phyloP scores from a whole-genome alignment of 2,888 invertebrate genomes.

The Odontomyia ornata region DNA sequence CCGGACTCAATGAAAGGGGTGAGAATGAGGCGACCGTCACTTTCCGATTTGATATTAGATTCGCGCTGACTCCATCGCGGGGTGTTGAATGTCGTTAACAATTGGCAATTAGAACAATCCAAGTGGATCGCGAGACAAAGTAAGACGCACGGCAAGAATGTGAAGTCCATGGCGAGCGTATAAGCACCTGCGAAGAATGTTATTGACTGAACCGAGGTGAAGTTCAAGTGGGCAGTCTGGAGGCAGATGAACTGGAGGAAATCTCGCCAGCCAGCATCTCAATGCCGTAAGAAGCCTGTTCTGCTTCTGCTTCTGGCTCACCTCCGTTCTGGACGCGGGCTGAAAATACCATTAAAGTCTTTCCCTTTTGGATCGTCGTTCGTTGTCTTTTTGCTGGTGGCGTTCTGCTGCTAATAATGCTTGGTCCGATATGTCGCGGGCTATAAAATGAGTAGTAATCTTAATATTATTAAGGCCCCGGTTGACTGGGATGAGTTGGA shows the following conservation, averaged over 20 bases:
- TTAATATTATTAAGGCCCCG: not conserved
- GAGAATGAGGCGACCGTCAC: slow-evolving; percentile 58
- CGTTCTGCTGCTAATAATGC: slow-evolving; percentile 3
- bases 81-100: slow-evolving; percentile 52
- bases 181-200: slow-evolving; percentile 44
- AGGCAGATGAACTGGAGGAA: slow-evolving; percentile 40
- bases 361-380: slow-evolving; percentile 29
- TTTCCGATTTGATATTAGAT: slow-evolving; percentile 46
- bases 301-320: slow-evolving; percentile 28
- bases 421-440: not conserved
- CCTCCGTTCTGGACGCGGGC: slow-evolving; percentile 17
- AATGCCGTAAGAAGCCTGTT: slow-evolving; percentile 35
- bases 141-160: slow-evolving; percentile 12
- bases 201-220: slow-evolving; percentile 41
- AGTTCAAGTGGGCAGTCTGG: slow-evolving; percentile 28
- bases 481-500: not conserved
- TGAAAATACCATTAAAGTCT: slow-evolving; percentile 6
- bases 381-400: slow-evolving; percentile 13
- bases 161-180: slow-evolving; percentile 38
- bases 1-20: slow-evolving; percentile 62
- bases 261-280: slow-evolving; percentile 27
- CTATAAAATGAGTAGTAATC: slow-evolving; percentile 5
- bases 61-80: slow-evolving; percentile 48
- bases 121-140: not conserved
- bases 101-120: slow-evolving; percentile 42